These are phyloP conservation scores for Sympetrum striolatum DNA, from an alignment of 2,888 invertebrate species.

Conservation along the genomic window DNA sequence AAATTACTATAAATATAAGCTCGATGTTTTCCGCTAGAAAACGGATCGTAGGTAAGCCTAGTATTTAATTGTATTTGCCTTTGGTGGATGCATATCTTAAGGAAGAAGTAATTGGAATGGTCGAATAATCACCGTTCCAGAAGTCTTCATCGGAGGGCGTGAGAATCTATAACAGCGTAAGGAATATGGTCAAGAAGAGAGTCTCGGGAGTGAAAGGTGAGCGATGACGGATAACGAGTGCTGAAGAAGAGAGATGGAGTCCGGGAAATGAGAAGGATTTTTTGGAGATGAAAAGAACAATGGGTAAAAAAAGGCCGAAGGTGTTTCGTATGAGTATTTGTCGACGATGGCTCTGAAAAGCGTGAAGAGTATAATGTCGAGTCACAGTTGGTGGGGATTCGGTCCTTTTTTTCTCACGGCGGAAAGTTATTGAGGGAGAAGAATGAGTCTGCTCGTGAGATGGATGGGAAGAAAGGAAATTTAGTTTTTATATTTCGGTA, in stretches of 20 bases:
- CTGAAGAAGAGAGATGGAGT: background rate
- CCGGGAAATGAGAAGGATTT: background rate
- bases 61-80: no score
- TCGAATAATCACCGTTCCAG: no score
- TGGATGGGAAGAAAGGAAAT: background rate
- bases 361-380: background rate
- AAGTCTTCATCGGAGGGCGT: background rate
- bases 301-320: background rate
- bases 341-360: background rate
- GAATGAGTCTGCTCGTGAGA: background rate
- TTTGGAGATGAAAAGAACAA: background rate
- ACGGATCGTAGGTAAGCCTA: no score
- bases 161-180: background rate
- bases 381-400: background rate
- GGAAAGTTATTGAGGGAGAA: background rate
- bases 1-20: no score
- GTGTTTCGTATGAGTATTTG: background rate
- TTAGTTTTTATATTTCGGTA: background rate
- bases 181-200: background rate
- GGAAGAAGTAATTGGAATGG: no score
- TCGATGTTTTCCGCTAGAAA: no score
- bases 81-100: no score
- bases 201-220: background rate
- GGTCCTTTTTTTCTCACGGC: background rate
- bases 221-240: background rate